Conservation (phyloP, 2,113 vertebrate genomes). For the Seriola dumerili region DNA sequence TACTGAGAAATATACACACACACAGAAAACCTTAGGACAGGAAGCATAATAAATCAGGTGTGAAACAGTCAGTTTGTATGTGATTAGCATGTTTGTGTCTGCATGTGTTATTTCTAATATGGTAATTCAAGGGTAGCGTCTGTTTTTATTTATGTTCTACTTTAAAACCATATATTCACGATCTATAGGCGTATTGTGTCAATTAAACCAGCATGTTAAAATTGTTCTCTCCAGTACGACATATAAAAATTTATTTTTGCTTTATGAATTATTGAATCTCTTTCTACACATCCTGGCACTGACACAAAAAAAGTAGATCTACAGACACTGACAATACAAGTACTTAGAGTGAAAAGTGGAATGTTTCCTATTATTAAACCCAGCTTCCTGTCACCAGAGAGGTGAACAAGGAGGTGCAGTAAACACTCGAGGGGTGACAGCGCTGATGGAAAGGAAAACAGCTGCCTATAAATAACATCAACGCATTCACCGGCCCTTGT, state of each 20-base stretch:
- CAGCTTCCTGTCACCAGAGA: conserved; percentile 41
- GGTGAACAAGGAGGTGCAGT: conserved; percentile 52
- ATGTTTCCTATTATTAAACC: conserved; percentile 57
- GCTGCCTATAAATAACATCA: conserved; percentile 80
- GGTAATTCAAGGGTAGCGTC: conserved; percentile 41
- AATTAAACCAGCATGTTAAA: neutral
- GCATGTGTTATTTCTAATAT: conserved; percentile 40
- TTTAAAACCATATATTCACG: neutral
- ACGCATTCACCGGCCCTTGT: conserved; percentile 66
- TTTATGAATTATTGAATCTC: neutral
- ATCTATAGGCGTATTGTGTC: conserved; percentile 11
- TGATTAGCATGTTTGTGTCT: conserved; percentile 60
- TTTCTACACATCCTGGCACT: neutral
- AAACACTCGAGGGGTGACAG: conserved; percentile 61
- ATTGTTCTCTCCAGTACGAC: neutral
- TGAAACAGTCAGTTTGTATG: conserved; percentile 36
- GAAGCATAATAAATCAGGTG: conserved; percentile 29
- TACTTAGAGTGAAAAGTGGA: conserved; percentile 22
- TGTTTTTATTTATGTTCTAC: conserved; percentile 3
- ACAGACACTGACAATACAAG: conserved; percentile 12
- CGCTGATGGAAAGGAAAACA: conserved; percentile 71
- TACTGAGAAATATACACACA: conserved; percentile 3
- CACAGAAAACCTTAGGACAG: conserved; percentile 2
- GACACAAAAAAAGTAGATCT: neutral
- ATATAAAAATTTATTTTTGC: neutral